Percentiles rank a stretch among this genome's conserved stretches.
phyloP scores from a whole-genome alignment of 2,797 vertebrate genomes.

The Xerus rutilus region DNA sequence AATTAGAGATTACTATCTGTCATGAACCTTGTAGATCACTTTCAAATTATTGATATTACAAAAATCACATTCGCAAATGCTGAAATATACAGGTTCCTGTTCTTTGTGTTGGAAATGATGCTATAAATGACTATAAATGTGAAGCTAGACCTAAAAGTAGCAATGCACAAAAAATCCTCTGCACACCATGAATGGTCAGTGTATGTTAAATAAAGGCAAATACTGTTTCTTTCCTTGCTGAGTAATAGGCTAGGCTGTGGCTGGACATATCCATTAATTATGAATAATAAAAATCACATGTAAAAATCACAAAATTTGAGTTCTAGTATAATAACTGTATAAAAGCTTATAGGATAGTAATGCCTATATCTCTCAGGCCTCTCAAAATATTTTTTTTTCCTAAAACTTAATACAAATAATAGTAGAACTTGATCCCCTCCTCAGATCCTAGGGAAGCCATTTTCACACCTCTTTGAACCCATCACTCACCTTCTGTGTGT shows the following conservation, averaged over 20 bases:
- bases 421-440: neutral
- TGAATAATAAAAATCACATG: neutral
- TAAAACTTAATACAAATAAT: neutral
- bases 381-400: neutral
- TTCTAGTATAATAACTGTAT: neutral
- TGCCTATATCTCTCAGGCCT: neutral
- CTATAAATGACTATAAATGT: neutral
- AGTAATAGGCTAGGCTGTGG: neutral
- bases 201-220: neutral
- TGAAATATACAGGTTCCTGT: neutral
- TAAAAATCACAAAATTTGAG: neutral
- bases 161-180: neutral
- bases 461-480: neutral
- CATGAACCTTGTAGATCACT: neutral
- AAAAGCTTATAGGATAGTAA: neutral
- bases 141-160: neutral
- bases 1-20: neutral
- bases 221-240: neutral
- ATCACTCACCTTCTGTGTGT: neutral
- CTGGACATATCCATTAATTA: neutral
- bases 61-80: neutral
- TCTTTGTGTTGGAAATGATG: neutral
- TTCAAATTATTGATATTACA: neutral
- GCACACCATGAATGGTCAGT: neutral
- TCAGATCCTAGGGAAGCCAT: neutral